Conservation (phyloP, 2,888 invertebrate genomes). For the Lasioglossum oenotherae region DNA sequence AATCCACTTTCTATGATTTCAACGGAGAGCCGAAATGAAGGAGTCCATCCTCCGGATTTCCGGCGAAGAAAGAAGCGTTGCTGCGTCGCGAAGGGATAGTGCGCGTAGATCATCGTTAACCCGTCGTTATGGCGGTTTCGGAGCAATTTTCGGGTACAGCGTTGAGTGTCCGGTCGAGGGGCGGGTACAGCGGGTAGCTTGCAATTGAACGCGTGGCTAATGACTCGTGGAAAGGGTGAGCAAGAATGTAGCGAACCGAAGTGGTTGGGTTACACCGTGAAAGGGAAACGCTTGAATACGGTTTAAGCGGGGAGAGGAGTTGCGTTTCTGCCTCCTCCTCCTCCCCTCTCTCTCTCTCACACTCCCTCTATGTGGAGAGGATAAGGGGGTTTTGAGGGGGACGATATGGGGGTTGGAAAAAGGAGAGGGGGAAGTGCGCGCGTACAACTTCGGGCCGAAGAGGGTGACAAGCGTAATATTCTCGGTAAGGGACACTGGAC, state of each 20-base stretch:
- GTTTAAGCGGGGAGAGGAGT: conserved; percentile 61
- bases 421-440: conserved; percentile 63
- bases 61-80: background rate
- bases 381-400: background rate
- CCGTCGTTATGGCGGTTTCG: background rate
- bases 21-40: too few species aligned
- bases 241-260: conserved; percentile 67
- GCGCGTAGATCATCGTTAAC: background rate
- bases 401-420: background rate
- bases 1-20: background rate
- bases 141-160: conserved; percentile 32
- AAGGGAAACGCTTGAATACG: conserved; percentile 75
- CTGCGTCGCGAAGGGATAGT: background rate
- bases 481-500: conserved; percentile 70
- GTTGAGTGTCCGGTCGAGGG: conserved; percentile 18
- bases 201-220: conserved; percentile 70
- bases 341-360: too few species aligned
- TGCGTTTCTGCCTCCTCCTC: background rate
- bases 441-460: conserved; percentile 50
- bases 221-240: conserved; percentile 71
- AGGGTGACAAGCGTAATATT: conserved; percentile 76
- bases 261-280: conserved; percentile 67
- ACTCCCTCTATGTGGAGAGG: background rate
- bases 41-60: too few species aligned
- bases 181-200: conserved; percentile 20